phyloP scores from a whole-genome alignment of 2,888 invertebrate genomes.

The Himalopsyche anomala region DNA sequence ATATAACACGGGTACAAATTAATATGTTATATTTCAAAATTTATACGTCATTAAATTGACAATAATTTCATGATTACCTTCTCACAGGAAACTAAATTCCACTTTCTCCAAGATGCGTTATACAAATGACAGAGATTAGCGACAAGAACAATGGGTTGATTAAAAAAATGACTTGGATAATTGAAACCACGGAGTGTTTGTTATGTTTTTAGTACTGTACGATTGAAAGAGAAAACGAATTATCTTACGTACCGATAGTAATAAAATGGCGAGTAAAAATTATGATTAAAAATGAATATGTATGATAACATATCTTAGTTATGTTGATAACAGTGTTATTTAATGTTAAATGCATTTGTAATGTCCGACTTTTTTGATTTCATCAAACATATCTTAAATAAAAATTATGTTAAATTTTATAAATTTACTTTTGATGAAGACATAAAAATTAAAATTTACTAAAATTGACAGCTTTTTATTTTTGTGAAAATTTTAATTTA shows the following conservation, averaged over 20 bases:
- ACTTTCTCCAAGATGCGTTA: slow-evolving; percentile 38
- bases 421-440: no score
- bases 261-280: not conserved
- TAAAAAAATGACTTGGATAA: slow-evolving; percentile 31
- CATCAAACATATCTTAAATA: no score
- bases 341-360: no score
- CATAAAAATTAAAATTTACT: no score
- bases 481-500: no score
- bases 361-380: no score
- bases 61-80: slow-evolving; percentile 1
- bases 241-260: not conserved
- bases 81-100: not conserved
- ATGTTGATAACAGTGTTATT: no score
- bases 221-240: slow-evolving; percentile 28
- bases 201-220: not conserved
- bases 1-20: not conserved
- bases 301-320: not conserved
- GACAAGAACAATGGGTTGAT: slow-evolving; percentile 35
- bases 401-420: no score
- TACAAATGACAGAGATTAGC: slow-evolving; percentile 43
- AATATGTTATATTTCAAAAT: not conserved
- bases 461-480: no score
- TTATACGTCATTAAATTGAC: not conserved
- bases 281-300: not conserved
- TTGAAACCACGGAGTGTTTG: not conserved